Evolutionary conservation across 1,140 invertebrate species (phyloP), one percentile per base, ranked within the genome.

Genomic region (Hirudo medicinalis): DNA sequence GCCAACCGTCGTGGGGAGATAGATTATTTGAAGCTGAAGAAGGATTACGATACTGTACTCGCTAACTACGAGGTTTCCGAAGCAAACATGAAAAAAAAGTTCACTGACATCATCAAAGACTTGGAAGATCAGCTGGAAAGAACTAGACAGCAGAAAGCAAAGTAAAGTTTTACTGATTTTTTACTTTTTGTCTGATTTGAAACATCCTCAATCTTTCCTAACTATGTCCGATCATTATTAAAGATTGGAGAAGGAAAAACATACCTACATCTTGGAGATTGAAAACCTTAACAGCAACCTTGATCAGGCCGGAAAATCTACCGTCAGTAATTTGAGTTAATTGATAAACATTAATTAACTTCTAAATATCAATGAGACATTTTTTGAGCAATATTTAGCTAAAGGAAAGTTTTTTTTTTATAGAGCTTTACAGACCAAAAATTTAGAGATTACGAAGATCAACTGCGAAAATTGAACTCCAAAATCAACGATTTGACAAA

Each of bases 211-310:
- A 13, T 11, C 15, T 49, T 49, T 11, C 9, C 43, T 49, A 13
- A n/a, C 29, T 8, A 63, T 25, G 29, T 15, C 19, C 22, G 29
- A 63, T 63, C 29, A 63, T 25, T 25, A 22, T 63, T 68, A 8
- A 73, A 82, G 81, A 69, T 72, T 77, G 27, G 81, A 82, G 74
- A 82, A 82, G 73, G 81, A 82, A 72, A 82, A 81, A 72, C 76
- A 77, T 29, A 76, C 76, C 43, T 76, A 82, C 36, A 75, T 81
- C 54, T 75, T 81, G 72, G 81, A 82, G 76, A 80, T 82, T 71
- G 81, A 82, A 72, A 76, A 74, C 49, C 54, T 81, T 32, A 76
- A 78, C 0, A 76, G 76, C 54, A 75, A 76, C 22, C 77, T 80
- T 15, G 81, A 82, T 72, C 74, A 75, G 57, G 74, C 80, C 36